phyloP scores from a whole-genome alignment of 2,888 invertebrate species.

The Phrixothrix hirtus region DNA sequence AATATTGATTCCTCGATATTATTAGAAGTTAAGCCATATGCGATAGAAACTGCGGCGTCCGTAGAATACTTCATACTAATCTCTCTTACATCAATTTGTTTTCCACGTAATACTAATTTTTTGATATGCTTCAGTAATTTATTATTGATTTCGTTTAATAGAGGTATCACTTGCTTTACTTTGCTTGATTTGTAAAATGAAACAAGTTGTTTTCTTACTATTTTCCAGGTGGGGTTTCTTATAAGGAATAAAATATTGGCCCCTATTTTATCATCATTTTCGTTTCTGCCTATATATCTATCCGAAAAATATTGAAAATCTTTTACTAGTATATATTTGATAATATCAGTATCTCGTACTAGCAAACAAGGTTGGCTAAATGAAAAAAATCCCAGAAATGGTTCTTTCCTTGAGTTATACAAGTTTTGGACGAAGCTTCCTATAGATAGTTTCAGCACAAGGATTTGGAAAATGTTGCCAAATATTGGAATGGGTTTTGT shows the following conservation, averaged over 20 bases:
- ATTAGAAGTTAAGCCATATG: slow-evolving; percentile 53
- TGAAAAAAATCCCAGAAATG: slow-evolving; percentile 54
- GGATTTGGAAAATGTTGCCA: slow-evolving; percentile 48
- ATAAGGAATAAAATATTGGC: slow-evolving; percentile 53
- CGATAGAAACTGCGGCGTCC: slow-evolving; percentile 55
- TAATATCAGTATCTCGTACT: slow-evolving; percentile 53
- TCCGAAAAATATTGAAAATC: slow-evolving; percentile 57
- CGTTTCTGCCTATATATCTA: slow-evolving; percentile 52
- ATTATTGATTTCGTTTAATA: slow-evolving; percentile 1
- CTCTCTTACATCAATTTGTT: slow-evolving; percentile 44
- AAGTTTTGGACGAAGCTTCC: slow-evolving; percentile 41
- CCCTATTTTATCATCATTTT: slow-evolving; percentile 52
- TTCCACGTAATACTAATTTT: background rate
- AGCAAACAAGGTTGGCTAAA: slow-evolving; percentile 55
- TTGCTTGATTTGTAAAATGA: slow-evolving; percentile 60
- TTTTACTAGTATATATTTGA: slow-evolving; percentile 53
- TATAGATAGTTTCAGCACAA: slow-evolving; percentile 41
- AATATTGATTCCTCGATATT: slow-evolving; percentile 28
- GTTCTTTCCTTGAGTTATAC: slow-evolving; percentile 39
- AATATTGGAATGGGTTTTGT: slow-evolving; percentile 46
- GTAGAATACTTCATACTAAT: slow-evolving; percentile 53
- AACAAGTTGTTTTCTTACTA: slow-evolving; percentile 56
- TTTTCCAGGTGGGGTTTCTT: slow-evolving; percentile 58
- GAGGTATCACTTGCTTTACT: slow-evolving; percentile 54
- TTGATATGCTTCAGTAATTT: background rate